Conservation (phyloP, 2,888 invertebrate species). For the Caenorhabditis sinica region DNA sequence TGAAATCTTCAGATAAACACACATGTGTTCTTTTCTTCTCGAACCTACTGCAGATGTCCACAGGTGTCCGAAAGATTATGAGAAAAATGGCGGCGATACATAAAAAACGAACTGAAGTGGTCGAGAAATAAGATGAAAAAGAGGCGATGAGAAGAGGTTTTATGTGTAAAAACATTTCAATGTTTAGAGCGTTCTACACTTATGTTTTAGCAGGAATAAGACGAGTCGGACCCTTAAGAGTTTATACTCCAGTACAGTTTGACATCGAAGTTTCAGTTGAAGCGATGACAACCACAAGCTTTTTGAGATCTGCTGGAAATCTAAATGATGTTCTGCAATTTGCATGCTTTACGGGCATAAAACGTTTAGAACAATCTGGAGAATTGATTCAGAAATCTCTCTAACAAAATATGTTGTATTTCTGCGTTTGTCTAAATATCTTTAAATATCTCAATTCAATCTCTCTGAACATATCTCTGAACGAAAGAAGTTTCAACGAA, state of each 20-base stretch:
- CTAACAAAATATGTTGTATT: neutral
- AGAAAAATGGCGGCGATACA: slow-evolving; percentile 42
- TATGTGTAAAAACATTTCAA: slow-evolving; percentile 23
- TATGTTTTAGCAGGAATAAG: neutral
- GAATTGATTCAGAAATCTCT: no score
- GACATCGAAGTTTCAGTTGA: no score
- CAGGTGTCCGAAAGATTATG: slow-evolving; percentile 43
- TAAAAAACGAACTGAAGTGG: slow-evolving; percentile 34
- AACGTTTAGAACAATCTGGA: neutral
- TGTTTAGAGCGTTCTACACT: neutral
- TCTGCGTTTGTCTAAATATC: neutral
- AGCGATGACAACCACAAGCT: no score
- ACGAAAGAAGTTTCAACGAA: slow-evolving; percentile 1
- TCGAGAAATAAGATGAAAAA: slow-evolving; percentile 33
- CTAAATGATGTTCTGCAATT: no score
- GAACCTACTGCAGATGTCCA: slow-evolving; percentile 22
- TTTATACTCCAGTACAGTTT: no score
- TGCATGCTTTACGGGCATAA: no score
- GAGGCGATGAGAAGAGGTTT: neutral
- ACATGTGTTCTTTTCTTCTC: slow-evolving; percentile 15
- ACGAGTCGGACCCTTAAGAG: neutral
- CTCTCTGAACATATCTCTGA: neutral
- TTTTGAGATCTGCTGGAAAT: no score
- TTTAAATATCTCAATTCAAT: slow-evolving; percentile 14
- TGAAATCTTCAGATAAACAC: slow-evolving; percentile 18